These are phyloP conservation scores for Hippocampus barbouri DNA, from an alignment of 2,113 vertebrate species.

Conservation along the genomic window DNA sequence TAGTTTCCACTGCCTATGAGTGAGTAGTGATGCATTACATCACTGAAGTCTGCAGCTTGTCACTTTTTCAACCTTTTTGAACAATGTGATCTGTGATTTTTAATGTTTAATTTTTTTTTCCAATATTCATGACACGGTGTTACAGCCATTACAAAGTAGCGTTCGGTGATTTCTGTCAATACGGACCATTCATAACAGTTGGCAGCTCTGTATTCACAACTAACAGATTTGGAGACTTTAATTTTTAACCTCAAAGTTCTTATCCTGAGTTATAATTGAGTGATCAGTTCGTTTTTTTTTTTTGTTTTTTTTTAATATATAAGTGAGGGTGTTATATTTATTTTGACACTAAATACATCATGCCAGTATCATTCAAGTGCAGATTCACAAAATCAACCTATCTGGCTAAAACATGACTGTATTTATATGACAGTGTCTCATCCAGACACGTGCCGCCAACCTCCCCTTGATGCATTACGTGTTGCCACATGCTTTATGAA, in stretches of 20 bases:
- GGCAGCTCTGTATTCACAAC: neutral
- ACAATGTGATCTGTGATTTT: too few species aligned
- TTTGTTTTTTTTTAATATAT: neutral
- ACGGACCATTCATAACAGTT: too few species aligned
- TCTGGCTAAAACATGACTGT: neutral
- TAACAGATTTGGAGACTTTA: neutral
- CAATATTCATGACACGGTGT: too few species aligned
- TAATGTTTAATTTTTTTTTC: too few species aligned
- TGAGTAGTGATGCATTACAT: too few species aligned
- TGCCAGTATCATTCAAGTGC: neutral
- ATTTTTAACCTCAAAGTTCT: neutral
- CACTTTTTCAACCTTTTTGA: too few species aligned
- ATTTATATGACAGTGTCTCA: neutral
- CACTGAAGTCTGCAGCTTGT: too few species aligned
- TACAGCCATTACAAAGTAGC: too few species aligned
- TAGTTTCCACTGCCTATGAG: too few species aligned
- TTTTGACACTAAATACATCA: neutral
- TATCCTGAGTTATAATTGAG: neutral
- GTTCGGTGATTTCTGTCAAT: too few species aligned
- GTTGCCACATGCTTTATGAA: neutral
- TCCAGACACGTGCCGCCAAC: neutral
- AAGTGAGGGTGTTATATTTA: neutral
- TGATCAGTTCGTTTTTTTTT: neutral
- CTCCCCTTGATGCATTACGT: neutral
- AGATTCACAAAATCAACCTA: conserved; percentile 7